Base-by-base conservation (phyloP, 2,113 vertebrate species). In the Macrotis lagotis region DNA sequence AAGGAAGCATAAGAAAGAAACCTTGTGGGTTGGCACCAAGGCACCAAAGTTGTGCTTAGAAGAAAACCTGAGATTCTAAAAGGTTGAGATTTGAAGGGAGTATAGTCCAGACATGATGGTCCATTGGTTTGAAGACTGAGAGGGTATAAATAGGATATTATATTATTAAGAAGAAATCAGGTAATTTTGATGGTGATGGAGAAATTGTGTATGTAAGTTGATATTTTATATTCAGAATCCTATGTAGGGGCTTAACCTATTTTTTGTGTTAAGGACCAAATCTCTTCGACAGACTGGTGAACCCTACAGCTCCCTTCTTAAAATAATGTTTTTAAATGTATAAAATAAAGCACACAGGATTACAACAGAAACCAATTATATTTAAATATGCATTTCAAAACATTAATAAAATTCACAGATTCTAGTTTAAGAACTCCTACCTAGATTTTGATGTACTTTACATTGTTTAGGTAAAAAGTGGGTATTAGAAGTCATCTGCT, bases 331-430 rank as follows among this genome's bases (percentile, higher is more conserved):
- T 83, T 83, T 83, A 83, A 24, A 83, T 83, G 16, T n/a, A 83
- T 83, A 44, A 24, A 44, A 26, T 28, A 55, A 83, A 83, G 44
- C 3, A 44, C 8, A 44, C 37, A 83, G 1, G 66, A 83, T 44
- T 44, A 44, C n/a, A 44, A 83, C 44, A 83, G 16, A 83, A 83
- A 2, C 66, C n/a, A 83, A 44, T 83, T 44, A 83, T 8, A 83
- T 8, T 83, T 83, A 44, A 83, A 83, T 74, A 74, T 44, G 6
- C 5, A 8, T 44, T 10, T 48, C 9, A 2, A 3, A 9, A 44
- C 3, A 28, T 26, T 0, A 26, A 7, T 0, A 9, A 37, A 2
- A 3, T 2, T 1, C 19, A 0, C n/a, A 12, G 16, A 4, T 51
- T 90, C 31, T 10, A 12, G 28, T 37, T 37, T 66, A 66, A 66